Conservation (phyloP, 2,888 invertebrate species). For the Hemaris fuciformis region DNA sequence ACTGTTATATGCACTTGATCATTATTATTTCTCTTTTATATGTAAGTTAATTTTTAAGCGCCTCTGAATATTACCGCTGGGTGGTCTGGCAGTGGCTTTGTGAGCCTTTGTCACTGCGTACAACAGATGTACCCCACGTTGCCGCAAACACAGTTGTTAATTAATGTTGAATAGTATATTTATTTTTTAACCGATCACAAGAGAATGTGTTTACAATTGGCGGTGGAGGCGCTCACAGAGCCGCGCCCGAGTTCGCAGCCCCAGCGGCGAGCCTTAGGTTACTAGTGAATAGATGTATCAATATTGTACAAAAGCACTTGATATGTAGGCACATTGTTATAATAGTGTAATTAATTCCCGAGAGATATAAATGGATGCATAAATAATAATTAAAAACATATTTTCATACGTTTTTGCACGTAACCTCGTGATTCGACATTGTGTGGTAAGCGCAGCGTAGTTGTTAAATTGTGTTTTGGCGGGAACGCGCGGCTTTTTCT, state of each 20-base stretch:
- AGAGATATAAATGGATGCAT: slow-evolving; percentile 75
- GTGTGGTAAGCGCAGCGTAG: slow-evolving; percentile 54
- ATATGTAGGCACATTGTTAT: slow-evolving; percentile 76
- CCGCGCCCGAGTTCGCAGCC: slow-evolving; percentile 19
- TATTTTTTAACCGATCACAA: slow-evolving; percentile 11
- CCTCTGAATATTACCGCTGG: slow-evolving; percentile 13
- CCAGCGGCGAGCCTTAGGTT: slow-evolving; percentile 47
- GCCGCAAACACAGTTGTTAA: slow-evolving; percentile 36
- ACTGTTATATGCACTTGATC: slow-evolving; percentile 67
- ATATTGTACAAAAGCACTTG: slow-evolving; percentile 77
- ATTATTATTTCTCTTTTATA: slow-evolving; percentile 59
- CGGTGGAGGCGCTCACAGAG: neutral
- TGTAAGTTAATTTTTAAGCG: slow-evolving; percentile 62
- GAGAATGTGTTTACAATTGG: neutral
- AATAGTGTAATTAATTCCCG: slow-evolving; percentile 63
- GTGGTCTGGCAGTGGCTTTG: neutral
- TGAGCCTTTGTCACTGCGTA: neutral
- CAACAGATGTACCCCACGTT: neutral
- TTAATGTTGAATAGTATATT: slow-evolving; percentile 36
- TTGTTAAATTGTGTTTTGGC: slow-evolving; percentile 43
- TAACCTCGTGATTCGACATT: slow-evolving; percentile 54
- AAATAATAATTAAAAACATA: slow-evolving; percentile 67
- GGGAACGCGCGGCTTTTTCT: slow-evolving; percentile 43
- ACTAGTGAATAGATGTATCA: slow-evolving; percentile 63
- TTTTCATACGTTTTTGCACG: slow-evolving; percentile 82